These are phyloP conservation scores for Chrysomela aeneicollis DNA, from an alignment of 2,888 invertebrate genomes.

Conservation along the genomic window DNA sequence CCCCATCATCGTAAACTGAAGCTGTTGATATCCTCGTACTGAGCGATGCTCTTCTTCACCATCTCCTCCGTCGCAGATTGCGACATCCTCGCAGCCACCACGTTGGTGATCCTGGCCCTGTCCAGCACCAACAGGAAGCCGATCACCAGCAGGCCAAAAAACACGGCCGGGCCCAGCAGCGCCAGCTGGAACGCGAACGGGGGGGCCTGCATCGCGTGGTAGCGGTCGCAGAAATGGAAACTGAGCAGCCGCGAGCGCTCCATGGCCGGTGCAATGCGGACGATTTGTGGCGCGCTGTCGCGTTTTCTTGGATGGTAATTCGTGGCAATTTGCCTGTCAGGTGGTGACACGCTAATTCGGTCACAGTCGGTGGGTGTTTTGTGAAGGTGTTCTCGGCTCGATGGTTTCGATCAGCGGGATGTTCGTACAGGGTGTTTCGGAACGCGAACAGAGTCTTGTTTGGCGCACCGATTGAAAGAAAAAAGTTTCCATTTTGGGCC, in stretches of 20 bases:
- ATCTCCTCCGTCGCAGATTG: slow-evolving; percentile 27
- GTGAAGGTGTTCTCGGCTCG: background rate
- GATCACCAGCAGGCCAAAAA: slow-evolving; percentile 48
- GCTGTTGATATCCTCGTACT: background rate
- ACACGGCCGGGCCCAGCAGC: slow-evolving; percentile 45
- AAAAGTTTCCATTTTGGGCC: no score
- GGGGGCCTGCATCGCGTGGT: slow-evolving; percentile 44
- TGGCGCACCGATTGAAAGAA: no score
- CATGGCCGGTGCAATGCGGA: background rate
- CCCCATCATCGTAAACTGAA: no score
- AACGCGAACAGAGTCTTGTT: no score
- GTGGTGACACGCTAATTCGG: background rate
- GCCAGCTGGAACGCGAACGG: slow-evolving; percentile 42
- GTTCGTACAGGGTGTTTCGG: background rate
- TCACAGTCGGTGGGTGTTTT: background rate
- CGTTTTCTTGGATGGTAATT: background rate
- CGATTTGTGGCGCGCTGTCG: background rate
- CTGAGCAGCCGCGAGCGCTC: background rate
- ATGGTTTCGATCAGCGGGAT: background rate
- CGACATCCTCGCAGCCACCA: slow-evolving; percentile 45
- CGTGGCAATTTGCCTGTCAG: background rate
- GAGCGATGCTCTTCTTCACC: slow-evolving; percentile 21
- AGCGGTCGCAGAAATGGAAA: slow-evolving; percentile 1
- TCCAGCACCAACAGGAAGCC: slow-evolving; percentile 49
- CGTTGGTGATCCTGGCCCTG: slow-evolving; percentile 46